A percentile compares a stretch with the other conserved stretches of the same genome.
Conservation (phyloP, 2,797 vertebrate genomes). For the Geotrypetes seraphini region DNA sequence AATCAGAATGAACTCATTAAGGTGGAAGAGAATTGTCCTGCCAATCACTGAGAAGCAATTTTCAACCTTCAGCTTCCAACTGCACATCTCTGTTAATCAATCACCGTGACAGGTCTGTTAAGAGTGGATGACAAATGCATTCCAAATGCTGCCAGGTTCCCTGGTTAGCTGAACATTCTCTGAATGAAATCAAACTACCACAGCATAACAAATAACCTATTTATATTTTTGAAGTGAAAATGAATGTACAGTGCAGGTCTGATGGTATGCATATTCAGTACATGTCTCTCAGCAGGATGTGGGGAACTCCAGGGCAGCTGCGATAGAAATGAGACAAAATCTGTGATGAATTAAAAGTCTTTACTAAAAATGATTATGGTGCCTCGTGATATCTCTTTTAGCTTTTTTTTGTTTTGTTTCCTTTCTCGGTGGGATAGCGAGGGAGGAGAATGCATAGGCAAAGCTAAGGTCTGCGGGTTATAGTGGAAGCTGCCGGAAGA, state of each 20-base stretch:
- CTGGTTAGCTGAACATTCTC: neutral
- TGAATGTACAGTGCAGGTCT: no score
- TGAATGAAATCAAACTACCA: neutral
- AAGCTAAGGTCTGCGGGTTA: neutral
- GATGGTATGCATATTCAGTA: no score
- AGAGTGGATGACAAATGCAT: neutral
- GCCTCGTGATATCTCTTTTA: neutral
- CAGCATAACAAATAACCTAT: no score
- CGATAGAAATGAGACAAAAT: no score
- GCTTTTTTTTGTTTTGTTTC: neutral
- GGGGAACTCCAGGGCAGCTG: no score
- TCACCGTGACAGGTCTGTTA: neutral
- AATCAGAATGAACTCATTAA: constrained; percentile 3
- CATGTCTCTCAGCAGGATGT: no score
- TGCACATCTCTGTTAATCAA: constrained; percentile 5
- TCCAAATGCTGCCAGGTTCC: neutral
- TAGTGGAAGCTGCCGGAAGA: neutral
- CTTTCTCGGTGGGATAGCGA: neutral
- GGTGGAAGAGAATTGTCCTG: neutral
- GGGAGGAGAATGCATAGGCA: neutral
- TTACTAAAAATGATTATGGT: neutral
- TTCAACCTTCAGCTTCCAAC: neutral
- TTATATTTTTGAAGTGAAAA: no score
- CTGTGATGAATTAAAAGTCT: no score
- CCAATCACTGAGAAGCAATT: neutral